Conservation (phyloP, 1,140 invertebrate species). For the Cydia amplana region DNA sequence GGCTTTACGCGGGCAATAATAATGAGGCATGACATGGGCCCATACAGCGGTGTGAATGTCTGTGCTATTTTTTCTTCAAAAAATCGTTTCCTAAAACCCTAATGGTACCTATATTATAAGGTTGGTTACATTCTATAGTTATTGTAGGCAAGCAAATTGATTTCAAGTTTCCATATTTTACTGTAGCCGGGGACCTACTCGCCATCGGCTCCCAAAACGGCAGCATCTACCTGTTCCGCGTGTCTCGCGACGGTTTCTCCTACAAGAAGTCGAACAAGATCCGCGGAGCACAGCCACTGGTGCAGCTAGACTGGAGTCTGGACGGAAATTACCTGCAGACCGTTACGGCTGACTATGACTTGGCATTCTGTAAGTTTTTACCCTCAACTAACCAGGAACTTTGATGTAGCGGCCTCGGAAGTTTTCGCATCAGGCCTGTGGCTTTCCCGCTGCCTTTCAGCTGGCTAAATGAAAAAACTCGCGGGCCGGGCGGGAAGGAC, state of each 20-base stretch:
- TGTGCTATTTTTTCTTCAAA: no score
- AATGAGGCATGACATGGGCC: no score
- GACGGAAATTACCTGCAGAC: conserved; percentile 93
- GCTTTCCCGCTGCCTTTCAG: no score
- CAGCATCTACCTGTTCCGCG: conserved; percentile 90
- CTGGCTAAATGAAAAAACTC: neutral
- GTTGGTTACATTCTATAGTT: no score
- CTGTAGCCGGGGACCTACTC: conserved; percentile 91
- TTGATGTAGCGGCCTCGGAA: neutral
- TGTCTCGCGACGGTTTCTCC: conserved; percentile 91
- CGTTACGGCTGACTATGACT: conserved; percentile 95
- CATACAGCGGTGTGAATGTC: no score
- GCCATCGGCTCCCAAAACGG: conserved; percentile 95
- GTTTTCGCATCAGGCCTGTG: no score
- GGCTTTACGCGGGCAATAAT: no score
- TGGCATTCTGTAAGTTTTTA: conserved; percentile 89
- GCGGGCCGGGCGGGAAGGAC: no score
- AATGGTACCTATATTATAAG: no score
- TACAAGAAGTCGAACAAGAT: conserved; percentile 94
- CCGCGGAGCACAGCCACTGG: conserved; percentile 88
- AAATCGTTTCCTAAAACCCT: no score
- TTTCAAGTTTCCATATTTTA: neutral
- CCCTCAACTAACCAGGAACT: neutral
- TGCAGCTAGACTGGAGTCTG: conserved; percentile 94
- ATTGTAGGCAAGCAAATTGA: no score